Conservation (phyloP, 2,113 vertebrate genomes). For the Bostrychus sinensis region DNA sequence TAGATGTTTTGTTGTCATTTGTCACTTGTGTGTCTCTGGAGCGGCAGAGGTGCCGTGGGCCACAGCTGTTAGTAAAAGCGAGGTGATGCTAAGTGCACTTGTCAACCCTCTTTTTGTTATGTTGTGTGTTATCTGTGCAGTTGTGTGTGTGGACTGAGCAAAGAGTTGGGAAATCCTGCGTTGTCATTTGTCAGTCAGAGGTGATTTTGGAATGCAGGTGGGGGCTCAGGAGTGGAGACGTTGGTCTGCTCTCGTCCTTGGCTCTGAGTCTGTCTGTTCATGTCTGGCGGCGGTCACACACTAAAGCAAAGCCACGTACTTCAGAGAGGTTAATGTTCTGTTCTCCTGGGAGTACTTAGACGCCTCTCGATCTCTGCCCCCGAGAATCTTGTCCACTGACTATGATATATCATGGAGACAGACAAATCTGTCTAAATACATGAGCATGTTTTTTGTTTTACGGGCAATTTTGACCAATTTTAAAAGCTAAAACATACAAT, state of each 20-base stretch:
- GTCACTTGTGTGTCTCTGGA: slow-evolving; percentile 49
- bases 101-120: slow-evolving; percentile 53
- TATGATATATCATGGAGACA: not conserved
- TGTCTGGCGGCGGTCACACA: slow-evolving; percentile 19
- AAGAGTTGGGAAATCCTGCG: slow-evolving; percentile 32
- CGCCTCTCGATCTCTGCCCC: not conserved
- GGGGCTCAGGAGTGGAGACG: slow-evolving; percentile 16
- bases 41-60: slow-evolving; percentile 52
- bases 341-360: slow-evolving; percentile 29
- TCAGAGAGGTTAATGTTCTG: slow-evolving; percentile 48
- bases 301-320: not conserved
- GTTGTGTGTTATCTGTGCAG: slow-evolving; percentile 33
- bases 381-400: slow-evolving; percentile 18
- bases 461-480: not conserved
- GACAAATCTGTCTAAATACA: not conserved
- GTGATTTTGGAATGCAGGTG: slow-evolving; percentile 34
- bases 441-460: not conserved
- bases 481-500: not conserved
- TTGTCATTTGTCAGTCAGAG: slow-evolving; percentile 61
- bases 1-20: slow-evolving; percentile 55
- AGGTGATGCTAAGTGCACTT: slow-evolving; percentile 61
- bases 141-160: slow-evolving; percentile 7
- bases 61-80: slow-evolving; percentile 56
- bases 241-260: slow-evolving; percentile 20
- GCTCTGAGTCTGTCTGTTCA: slow-evolving; percentile 22